phyloP scores from a whole-genome alignment of 1,140 invertebrate genomes.

The Papilio xuthus region DNA sequence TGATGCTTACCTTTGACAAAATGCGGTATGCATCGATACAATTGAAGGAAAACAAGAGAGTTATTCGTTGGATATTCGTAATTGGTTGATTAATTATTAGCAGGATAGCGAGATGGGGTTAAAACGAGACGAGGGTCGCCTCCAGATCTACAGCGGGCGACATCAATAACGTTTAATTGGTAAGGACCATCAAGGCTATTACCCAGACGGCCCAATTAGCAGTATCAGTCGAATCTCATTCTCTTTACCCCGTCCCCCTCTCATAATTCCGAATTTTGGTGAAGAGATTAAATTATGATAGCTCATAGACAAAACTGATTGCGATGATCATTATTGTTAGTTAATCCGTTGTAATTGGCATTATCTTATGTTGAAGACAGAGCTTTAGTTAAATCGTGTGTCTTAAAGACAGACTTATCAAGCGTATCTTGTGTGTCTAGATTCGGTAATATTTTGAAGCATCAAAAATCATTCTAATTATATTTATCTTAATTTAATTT shows the following conservation, averaged over 20 bases:
- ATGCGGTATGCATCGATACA: background rate
- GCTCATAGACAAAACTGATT: background rate
- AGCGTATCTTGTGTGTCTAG: background rate
- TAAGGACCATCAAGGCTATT: conserved; percentile 71
- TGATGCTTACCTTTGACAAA: background rate
- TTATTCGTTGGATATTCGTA: conserved; percentile 58
- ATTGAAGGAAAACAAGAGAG: conserved; percentile 38
- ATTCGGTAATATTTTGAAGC: background rate
- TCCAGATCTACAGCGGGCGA: conserved; percentile 64
- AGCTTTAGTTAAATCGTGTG: background rate
- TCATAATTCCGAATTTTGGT: background rate
- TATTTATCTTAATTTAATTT: too few species aligned
- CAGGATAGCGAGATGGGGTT: conserved; percentile 68
- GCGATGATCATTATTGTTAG: background rate
- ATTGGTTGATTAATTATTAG: conserved; percentile 79
- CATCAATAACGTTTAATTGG: conserved; percentile 78
- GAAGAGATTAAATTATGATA: conserved; percentile 32
- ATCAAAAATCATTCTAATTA: too few species aligned
- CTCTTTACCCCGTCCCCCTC: conserved; percentile 18
- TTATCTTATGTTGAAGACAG: background rate
- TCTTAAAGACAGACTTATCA: background rate
- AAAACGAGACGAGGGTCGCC: conserved; percentile 74
- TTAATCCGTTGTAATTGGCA: background rate
- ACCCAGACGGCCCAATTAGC: conserved; percentile 68
- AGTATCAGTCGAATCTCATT: conserved; percentile 65